Evolutionary conservation across 2,888 invertebrate species (phyloP), one percentile per base, ranked within the genome.

Genomic region (Bombylius major): DNA sequence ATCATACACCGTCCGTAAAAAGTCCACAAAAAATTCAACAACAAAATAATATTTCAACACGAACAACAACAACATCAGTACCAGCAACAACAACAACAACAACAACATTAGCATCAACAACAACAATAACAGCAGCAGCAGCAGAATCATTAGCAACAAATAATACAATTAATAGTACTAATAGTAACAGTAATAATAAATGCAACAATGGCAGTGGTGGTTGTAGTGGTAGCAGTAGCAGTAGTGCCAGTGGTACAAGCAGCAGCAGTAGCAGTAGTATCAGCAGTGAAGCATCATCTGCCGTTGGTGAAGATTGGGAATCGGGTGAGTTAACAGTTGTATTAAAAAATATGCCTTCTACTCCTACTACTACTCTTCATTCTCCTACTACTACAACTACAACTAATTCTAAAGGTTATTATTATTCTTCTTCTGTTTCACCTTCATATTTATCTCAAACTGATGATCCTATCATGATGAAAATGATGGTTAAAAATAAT

Each of bases 291-390:
- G 69, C 67, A 61, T 65, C 69, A 62, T 66, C 55, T 33, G 51
- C 55, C 59, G 67, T 68, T 60, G 71, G 70, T 60, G 73, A 71
- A 65, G 73, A 71, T 66, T 74, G 74, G 74, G 73, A 74, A 71
- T 73, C 73, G 65, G 73, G 73, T 74, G 70, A 74, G 74, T 74
- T 66, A 61, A 53, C 52, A 50, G n/a, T 47, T 44, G 23, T 48
- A 51, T 46, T 7, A 56, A 47, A 49, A 55, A 53, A 13, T 50
- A 53, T 7, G 53, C 45, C 47, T 59, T 58, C 57, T 57, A 58
- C 55, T 23, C 39, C 39, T 42, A 48, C 32, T 23, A 44, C 53
- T 50, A 45, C 45, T 34, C 50, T 54, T 39, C 47, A 55, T 42
- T 51, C 44, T 51, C 53, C 46, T 51, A 47, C 58, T 50, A 47